These are phyloP conservation scores for Pseudochirops cupreus DNA, from an alignment of 2,797 vertebrate genomes.

Conservation along the genomic window DNA sequence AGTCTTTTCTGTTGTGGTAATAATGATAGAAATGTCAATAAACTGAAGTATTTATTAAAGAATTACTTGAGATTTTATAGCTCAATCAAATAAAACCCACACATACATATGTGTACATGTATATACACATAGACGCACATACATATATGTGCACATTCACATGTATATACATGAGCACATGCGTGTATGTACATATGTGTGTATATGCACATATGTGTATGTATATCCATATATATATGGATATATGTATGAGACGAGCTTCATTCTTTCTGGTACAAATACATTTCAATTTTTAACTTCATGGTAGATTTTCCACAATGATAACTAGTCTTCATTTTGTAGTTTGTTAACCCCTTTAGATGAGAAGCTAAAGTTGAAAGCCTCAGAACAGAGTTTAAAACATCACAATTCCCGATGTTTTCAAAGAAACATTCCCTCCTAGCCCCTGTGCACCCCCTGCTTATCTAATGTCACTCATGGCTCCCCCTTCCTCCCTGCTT, in stretches of 20 bases:
- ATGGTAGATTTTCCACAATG: background rate
- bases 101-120: background rate
- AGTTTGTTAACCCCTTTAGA: background rate
- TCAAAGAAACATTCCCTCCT: background rate
- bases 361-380: background rate
- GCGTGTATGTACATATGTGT: no score
- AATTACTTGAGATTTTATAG: constrained; percentile 2
- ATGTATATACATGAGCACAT: no score
- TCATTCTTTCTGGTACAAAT: background rate
- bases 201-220: no score
- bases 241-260: background rate
- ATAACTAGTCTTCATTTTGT: background rate
- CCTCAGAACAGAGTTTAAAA: background rate
- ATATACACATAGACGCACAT: background rate
- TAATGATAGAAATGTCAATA: constrained; percentile 52
- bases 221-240: background rate
- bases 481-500: background rate
- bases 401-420: background rate
- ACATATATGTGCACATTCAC: no score
- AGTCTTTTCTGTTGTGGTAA: constrained; percentile 46
- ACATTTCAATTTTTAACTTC: background rate
- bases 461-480: constrained; percentile 33
- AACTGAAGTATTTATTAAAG: background rate
- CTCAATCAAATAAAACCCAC: background rate
- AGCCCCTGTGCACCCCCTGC: background rate